Conservation (phyloP, 37 sponge, comb jelly and placozoan species). For the Oopsacas minuta region DNA sequence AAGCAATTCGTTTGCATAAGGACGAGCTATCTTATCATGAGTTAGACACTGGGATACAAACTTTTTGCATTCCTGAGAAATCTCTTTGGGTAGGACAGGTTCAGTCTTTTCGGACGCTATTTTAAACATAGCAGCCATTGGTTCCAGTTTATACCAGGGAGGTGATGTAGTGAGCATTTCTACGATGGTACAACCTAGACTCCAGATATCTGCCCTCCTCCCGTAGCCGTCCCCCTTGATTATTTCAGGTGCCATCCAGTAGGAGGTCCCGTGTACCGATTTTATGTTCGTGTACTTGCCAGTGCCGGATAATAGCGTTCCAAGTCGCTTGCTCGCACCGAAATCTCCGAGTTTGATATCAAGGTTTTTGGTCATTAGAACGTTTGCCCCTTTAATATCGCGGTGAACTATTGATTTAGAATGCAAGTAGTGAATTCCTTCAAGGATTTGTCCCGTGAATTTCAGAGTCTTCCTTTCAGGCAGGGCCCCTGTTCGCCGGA, state of each 20-base stretch:
- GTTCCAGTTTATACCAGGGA: slow-evolving; percentile 79
- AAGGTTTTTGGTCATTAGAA: slow-evolving; percentile 68
- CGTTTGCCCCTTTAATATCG: slow-evolving; percentile 91
- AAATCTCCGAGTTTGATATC: slow-evolving; percentile 92
- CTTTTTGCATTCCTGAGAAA: not conserved
- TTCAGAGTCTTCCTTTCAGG: slow-evolving; percentile 66
- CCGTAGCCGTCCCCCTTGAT: slow-evolving; percentile 59
- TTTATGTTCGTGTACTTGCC: slow-evolving; percentile 50
- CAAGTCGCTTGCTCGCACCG: slow-evolving; percentile 79
- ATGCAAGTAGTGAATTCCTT: slow-evolving; percentile 78
- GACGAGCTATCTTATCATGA: not conserved
- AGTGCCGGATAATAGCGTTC: slow-evolving; percentile 22
- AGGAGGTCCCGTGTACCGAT: slow-evolving; percentile 91
- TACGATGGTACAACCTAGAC: slow-evolving; percentile 72
- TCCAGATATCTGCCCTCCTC: slow-evolving; percentile 67
- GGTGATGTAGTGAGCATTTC: slow-evolving; percentile 88
- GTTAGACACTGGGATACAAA: not conserved
- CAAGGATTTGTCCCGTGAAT: slow-evolving; percentile 76
- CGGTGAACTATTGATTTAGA: slow-evolving; percentile 70
- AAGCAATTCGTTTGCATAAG: slow-evolving; percentile 5
- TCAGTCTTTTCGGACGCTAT: slow-evolving; percentile 44
- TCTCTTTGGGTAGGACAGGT: not conserved
- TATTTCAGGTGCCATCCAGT: slow-evolving; percentile 99
- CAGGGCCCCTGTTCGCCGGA: slow-evolving; percentile 41
- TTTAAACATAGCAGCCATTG: slow-evolving; percentile 92